Conservation (phyloP, 2,797 vertebrate species). For the Xenops minutus region DNA sequence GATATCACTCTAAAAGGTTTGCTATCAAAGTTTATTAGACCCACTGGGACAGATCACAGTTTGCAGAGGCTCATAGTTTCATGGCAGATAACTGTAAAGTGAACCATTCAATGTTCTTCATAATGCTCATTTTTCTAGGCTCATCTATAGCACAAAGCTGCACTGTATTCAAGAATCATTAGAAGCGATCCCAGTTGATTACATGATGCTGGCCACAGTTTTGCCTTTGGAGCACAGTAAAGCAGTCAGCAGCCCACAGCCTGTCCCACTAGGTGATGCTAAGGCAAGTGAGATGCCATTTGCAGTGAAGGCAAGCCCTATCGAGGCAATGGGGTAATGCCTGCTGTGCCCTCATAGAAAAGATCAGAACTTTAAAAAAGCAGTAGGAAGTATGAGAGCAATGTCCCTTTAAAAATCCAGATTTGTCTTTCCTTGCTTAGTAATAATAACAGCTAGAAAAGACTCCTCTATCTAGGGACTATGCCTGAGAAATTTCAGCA, state of each 20-base stretch:
- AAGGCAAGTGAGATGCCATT: neutral
- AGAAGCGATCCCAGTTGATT: neutral
- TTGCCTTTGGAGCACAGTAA: neutral
- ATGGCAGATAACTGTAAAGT: constrained; percentile 46
- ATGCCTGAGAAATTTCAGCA: neutral
- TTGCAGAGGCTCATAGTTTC: constrained; percentile 49
- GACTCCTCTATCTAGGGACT: neutral
- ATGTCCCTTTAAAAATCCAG: neutral
- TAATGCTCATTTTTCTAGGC: constrained; percentile 30
- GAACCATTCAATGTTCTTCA: constrained; percentile 33
- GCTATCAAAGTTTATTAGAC: constrained; percentile 57
- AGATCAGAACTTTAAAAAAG: neutral
- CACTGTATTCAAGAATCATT: constrained; percentile 24
- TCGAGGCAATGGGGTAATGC: neutral
- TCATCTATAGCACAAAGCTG: constrained; percentile 43
- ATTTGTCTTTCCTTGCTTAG: neutral
- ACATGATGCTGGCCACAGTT: neutral
- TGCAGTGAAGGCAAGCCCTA: neutral
- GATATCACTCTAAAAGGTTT: constrained; percentile 57
- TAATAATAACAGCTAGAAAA: neutral
- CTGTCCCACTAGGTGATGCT: neutral
- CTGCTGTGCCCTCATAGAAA: neutral
- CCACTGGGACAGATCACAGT: constrained; percentile 47
- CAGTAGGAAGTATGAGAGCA: neutral
- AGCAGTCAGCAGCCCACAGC: neutral